Percentiles rank a stretch among this genome's conserved stretches.
These are phyloP conservation scores for Orthosia gracilis DNA, from an alignment of 2,888 invertebrate species.

Conservation along the genomic window DNA sequence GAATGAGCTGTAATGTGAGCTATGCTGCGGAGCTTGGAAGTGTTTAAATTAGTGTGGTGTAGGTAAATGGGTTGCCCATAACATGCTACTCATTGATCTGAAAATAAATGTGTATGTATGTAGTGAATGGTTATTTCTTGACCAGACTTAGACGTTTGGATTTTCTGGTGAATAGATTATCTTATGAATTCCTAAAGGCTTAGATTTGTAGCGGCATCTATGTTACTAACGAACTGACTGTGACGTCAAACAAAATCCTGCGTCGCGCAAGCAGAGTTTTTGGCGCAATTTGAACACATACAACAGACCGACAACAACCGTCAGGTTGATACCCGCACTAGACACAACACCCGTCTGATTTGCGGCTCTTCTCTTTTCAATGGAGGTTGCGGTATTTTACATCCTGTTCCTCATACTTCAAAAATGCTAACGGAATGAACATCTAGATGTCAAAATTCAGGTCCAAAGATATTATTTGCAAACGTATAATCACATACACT, in stretches of 20 bases:
- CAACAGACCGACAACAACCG: too few relatives aligned
- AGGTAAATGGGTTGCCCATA: neutral
- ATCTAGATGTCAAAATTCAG: neutral
- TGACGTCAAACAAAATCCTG: too few relatives aligned
- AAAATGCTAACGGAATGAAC: neutral
- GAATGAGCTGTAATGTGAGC: slow-evolving; percentile 10
- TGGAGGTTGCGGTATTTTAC: too few relatives aligned
- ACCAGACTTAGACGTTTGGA: neutral
- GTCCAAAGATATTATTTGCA: neutral
- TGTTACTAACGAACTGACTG: too few relatives aligned
- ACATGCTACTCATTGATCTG: neutral
- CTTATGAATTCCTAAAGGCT: neutral
- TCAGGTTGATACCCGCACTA: too few relatives aligned
- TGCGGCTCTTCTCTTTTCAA: too few relatives aligned
- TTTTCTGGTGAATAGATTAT: neutral
- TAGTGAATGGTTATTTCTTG: neutral
- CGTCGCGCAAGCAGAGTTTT: too few relatives aligned
- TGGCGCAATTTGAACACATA: too few relatives aligned
- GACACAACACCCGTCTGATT: too few relatives aligned
- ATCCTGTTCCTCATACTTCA: too few relatives aligned
- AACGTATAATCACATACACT: neutral
- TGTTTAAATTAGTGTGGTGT: neutral
- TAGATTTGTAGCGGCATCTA: neutral
- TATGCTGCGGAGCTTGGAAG: neutral
- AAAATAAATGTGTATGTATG: neutral